Evolutionary conservation across 2,888 invertebrate genomes (phyloP).

Genomic region (Strigamia transsilvanica): DNA sequence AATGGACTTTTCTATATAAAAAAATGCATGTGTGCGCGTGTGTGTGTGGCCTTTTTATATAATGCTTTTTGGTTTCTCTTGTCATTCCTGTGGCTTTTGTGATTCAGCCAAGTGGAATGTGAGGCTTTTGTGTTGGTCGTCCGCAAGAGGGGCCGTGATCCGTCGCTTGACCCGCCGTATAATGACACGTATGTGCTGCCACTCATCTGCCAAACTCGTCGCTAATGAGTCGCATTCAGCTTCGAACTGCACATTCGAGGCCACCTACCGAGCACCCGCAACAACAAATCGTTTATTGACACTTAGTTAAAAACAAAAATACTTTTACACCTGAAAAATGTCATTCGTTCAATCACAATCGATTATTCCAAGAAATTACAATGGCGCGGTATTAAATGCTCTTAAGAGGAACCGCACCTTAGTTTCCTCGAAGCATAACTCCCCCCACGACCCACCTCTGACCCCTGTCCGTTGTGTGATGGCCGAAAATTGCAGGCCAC

Average conservation of each 20-base stretch:
- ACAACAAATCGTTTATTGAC: constrained; percentile 9
- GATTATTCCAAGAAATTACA: not conserved
- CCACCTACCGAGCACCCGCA: not conserved
- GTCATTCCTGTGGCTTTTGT: constrained; percentile 19
- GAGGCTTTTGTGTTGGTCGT: not conserved
- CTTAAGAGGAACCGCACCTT: constrained; percentile 21
- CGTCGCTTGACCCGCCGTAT: constrained; percentile 23
- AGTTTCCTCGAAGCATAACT: constrained; percentile 3
- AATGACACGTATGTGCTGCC: constrained; percentile 19
- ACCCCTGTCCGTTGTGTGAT: not conserved
- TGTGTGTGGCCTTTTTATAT: constrained; percentile 17
- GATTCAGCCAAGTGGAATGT: constrained; percentile 4
- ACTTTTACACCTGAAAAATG: not conserved
- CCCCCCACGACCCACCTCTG: not conserved
- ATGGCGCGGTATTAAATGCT: not conserved
- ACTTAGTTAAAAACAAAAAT: not conserved
- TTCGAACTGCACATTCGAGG: not conserved
- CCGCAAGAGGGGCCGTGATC: not conserved
- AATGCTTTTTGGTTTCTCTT: not conserved
- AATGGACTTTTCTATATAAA: not conserved
- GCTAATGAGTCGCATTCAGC: constrained; percentile 33
- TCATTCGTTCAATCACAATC: not conserved
- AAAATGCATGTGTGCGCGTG: too few species aligned
- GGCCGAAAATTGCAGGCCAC: constrained; percentile 22
- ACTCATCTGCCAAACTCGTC: constrained; percentile 27